These are phyloP conservation scores for Hydractinia echinata DNA, from an alignment of 30 jellyfish, hydroid and myxozoan species.

Conservation along the genomic window DNA sequence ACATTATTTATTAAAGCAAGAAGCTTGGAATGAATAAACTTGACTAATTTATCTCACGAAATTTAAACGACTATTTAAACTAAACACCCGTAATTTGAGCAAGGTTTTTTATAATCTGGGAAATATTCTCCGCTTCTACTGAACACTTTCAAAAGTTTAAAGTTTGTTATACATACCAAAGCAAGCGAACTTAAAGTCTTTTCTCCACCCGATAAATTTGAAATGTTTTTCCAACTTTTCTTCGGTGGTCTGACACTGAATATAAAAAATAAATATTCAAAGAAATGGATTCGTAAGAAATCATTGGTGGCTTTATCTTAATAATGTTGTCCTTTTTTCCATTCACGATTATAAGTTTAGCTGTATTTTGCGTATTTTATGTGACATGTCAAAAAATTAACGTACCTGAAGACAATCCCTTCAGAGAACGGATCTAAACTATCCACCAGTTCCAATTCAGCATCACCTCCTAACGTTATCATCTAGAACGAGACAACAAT, in stretches of 20 bases:
- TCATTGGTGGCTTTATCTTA: neutral
- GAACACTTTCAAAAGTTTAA: too few species aligned
- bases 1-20: neutral
- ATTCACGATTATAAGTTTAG: neutral
- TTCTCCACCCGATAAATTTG: constrained; percentile 93
- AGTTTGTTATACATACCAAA: constrained; percentile 62
- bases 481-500: constrained; percentile 29
- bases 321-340: neutral
- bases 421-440: constrained; percentile 94
- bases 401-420: constrained; percentile 90
- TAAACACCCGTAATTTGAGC: too few species aligned
- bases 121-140: too few species aligned
- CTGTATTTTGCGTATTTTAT: neutral
- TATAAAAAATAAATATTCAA: neutral
- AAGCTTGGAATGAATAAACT: neutral
- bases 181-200: constrained; percentile 92
- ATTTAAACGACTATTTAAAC: too few species aligned
- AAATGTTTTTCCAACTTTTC: constrained; percentile 87
- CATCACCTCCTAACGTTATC: constrained; percentile 98
- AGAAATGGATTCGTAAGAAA: neutral
- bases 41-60: too few species aligned
- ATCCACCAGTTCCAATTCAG: constrained; percentile 83
- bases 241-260: constrained; percentile 95
- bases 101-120: too few species aligned
- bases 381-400: neutral